Evolutionary conservation across 1,140 invertebrate genomes (phyloP), one percentile per base, ranked within the genome.

Genomic region (Maniola jurtina): DNA sequence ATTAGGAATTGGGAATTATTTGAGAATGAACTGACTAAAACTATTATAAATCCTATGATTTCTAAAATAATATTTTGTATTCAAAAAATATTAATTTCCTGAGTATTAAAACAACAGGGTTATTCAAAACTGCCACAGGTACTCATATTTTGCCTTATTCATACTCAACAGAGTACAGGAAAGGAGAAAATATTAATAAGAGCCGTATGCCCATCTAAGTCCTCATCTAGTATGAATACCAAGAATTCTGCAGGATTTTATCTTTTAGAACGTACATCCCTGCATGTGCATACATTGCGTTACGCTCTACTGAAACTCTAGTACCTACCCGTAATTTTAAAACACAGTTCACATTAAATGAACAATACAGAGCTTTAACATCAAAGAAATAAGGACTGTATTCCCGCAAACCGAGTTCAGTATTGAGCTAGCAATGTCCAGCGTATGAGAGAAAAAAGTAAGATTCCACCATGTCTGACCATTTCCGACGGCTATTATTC

Each of bases 401-500:
- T 56, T 74, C 25, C 50, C 52, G 56, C 66, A 64, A 64, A 33
- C n/a, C 14, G 57, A 65, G 16, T 54, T 60, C 42, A 70, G 67
- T 80, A 83, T 84, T 87, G 75, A 85, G 81, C 81, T 79, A 82
- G 80, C 81, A 79, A 80, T 83, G 88, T 88, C 85, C 88, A 89
- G 86, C 60, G 72, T 70, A 81, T 54, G 68, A 77, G 78, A 85
- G 70, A 86, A 89, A 89, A 88, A 89, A 89, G 73, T 81, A 84
- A 86, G 82, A 83, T 74, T 84, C 80, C 81, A 77, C 81, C 86
- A 89, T 87, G 88, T 88, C 88, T 90, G 88, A 90, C 88, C 88
- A 89, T 89, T 89, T 90, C 88, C 88, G 86, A 82, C 85, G 83
- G 86, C 86, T 84, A 89, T 90, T 90, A 90, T 90, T 90, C 88